Percentiles rank a stretch among this genome's conserved stretches.
Conservation (phyloP, 2,888 invertebrate genomes). For the Acrocyrtus sp. region DNA sequence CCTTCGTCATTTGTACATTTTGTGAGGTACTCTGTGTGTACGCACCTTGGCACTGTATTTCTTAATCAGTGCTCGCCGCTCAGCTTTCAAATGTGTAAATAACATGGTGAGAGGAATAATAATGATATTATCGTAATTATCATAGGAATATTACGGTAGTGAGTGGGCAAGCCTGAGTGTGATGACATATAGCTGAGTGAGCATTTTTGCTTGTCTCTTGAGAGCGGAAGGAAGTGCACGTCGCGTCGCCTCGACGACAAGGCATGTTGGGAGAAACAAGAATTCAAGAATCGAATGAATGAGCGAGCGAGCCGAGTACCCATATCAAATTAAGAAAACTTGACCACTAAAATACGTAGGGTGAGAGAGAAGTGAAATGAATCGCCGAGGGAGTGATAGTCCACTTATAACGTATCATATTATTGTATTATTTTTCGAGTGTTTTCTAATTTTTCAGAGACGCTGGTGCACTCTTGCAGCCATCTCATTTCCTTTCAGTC, state of each 20-base stretch:
- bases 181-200: too few relatives aligned
- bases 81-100: constrained; percentile 29
- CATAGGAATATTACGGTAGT: not conserved
- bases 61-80: constrained; percentile 13
- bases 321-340: constrained; percentile 30
- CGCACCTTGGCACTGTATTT: too few relatives aligned
- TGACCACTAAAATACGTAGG: constrained; percentile 16
- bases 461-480: not conserved
- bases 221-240: constrained; percentile 40
- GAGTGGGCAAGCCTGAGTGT: not conserved
- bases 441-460: not conserved
- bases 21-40: too few relatives aligned
- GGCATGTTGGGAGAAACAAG: not conserved
- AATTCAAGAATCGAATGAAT: constrained; percentile 1
- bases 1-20: too few relatives aligned
- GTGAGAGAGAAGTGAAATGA: not conserved
- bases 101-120: constrained; percentile 24
- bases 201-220: constrained; percentile 19
- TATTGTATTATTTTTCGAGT: not conserved
- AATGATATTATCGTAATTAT: constrained; percentile 2
- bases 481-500: not conserved
- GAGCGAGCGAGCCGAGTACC: constrained; percentile 2
- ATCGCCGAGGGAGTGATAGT: too few relatives aligned
- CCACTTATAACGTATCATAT: too few relatives aligned
- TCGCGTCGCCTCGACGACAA: not conserved